phyloP scores from a whole-genome alignment of 2,888 invertebrate genomes.

The Eudemis profundana region DNA sequence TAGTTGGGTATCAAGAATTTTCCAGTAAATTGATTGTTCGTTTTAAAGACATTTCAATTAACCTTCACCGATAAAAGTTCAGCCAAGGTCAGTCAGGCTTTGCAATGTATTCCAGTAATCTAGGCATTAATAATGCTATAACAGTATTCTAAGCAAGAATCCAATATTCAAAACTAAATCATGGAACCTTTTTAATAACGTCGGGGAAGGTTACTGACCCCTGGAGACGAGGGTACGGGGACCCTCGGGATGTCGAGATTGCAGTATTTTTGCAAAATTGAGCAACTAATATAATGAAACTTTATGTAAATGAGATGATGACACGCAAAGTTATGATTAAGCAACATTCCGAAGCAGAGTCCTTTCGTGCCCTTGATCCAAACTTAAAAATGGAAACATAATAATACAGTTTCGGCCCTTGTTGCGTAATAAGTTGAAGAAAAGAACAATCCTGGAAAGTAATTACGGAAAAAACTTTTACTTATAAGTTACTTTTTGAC shows the following conservation, averaged over 20 bases:
- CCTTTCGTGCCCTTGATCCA: not conserved
- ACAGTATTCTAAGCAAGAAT: conserved; percentile 1
- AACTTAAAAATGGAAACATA: conserved; percentile 15
- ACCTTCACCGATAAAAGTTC: not conserved
- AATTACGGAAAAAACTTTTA: conserved; percentile 20
- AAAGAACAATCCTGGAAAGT: conserved; percentile 8
- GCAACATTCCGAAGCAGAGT: not conserved
- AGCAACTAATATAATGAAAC: conserved; percentile 20
- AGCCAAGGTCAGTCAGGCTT: not conserved
- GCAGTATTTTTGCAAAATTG: conserved; percentile 31
- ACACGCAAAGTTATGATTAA: conserved; percentile 32
- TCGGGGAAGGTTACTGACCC: conserved; percentile 5
- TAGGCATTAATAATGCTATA: not conserved
- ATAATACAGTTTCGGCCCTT: conserved; percentile 2
- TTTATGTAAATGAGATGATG: conserved; percentile 11
- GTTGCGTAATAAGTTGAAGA: conserved; percentile 5
- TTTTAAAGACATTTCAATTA: conserved; percentile 17
- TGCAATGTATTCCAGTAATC: not conserved
- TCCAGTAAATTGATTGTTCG: conserved; percentile 3
- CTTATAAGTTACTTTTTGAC: not conserved
- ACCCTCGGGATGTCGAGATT: conserved; percentile 28
- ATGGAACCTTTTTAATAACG: conserved; percentile 33
- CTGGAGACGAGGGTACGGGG: conserved; percentile 31
- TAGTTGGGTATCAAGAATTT: not conserved
- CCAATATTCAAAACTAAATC: conserved; percentile 33